Base-by-base conservation (phyloP, 2,113 vertebrate genomes). In the Neofelis nebulosa region DNA sequence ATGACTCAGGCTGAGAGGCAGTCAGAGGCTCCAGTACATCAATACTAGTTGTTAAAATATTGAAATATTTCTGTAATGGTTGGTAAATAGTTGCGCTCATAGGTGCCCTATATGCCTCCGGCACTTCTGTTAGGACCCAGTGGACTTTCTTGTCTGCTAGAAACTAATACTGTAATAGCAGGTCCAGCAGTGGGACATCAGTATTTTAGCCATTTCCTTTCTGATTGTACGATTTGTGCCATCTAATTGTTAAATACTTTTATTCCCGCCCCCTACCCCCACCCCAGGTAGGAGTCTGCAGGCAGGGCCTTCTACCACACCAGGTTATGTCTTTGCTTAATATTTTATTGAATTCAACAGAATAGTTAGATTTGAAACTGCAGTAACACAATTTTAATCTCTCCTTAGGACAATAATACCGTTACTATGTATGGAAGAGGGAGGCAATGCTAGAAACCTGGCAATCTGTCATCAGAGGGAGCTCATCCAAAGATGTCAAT, bases 301-400 rank as follows among this genome's bases (percentile, higher is more conserved):
- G 27, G 13, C 10, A 66, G 86, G 25, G 18, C 50, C 87, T 96
- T 95, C 41, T 92, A 41, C 68, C 69, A 95, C 5, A 52, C 21
- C 27, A 97, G 27, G 16, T 41, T 96, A 76, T 89, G 13, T 57
- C 74, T 89, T 89, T 79, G 38, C 73, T 81, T 97, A 84, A 50
- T 31, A 74, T 4, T 66, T 87, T 82, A 76, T 78, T 94, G 80
- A 96, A 81, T 93, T 92, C 55, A 89, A 74, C 33, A 91, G 36
- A 91, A 94, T 84, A 88, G 63, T 90, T 95, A 76, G 16, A 92
- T 82, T 97, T 97, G 79, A 95, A 96, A 69, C 19, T 19, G 36
- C 93, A 61, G 5, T 48, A 95, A 93, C 2, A 78, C 5, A 68
- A 78, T 82, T 73, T 94, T 81, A 66, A 29, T 82, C 38, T 97